Percentiles rank a stretch among this genome's conserved stretches.
Conservation (phyloP, 2,113 vertebrate genomes). For the Smithornis capensis region DNA sequence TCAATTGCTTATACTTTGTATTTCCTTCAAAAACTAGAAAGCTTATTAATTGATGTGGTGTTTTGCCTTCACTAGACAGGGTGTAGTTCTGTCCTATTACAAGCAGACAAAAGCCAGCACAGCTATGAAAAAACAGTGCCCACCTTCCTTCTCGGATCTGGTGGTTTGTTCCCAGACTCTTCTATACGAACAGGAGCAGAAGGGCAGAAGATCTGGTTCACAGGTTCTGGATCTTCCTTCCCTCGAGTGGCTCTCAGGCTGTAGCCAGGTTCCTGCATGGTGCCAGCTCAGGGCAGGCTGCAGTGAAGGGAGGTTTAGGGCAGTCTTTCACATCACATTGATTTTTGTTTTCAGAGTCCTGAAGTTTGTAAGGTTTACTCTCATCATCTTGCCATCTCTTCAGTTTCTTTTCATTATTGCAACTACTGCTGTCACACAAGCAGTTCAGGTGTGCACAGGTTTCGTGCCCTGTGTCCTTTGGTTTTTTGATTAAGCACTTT, state of each 20-base stretch:
- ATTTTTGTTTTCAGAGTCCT: background rate
- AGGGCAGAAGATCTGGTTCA: background rate
- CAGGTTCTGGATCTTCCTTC: background rate
- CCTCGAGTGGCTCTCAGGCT: background rate
- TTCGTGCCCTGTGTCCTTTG: background rate
- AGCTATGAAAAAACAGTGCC: background rate
- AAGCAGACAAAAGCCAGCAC: background rate
- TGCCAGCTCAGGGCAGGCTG: background rate
- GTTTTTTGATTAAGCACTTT: background rate
- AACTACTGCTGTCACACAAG: background rate
- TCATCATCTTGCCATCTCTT: background rate
- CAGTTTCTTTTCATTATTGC: background rate
- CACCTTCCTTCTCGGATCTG: background rate
- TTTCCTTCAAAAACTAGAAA: background rate
- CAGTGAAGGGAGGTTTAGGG: background rate
- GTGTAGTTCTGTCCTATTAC: background rate
- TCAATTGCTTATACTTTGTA: background rate
- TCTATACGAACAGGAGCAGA: background rate
- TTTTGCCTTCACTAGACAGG: background rate
- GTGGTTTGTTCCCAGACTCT: background rate
- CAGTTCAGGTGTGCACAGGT: background rate
- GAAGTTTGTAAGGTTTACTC: background rate
- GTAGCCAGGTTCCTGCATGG: rapidly evolving
- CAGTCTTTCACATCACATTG: background rate
- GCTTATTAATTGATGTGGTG: background rate